Base-by-base conservation (phyloP, 2,113 vertebrate species). In the Datnioides undecimradiatus region DNA sequence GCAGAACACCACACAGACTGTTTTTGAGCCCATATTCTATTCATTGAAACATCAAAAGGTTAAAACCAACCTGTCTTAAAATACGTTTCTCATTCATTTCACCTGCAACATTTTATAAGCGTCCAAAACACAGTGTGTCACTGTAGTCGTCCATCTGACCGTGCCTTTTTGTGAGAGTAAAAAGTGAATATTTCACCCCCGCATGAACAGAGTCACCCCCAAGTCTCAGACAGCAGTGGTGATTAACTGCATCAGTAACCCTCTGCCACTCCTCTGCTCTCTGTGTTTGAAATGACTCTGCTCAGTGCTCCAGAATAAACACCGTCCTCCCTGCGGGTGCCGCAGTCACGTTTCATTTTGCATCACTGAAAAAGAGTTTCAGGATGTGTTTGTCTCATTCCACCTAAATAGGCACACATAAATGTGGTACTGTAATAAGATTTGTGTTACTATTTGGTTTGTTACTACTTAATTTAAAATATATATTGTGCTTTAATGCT, bases 191-290 rank as follows among this genome's bases (percentile, higher is more conserved):
- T 19, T 57, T 46, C 21, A 59, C 13, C 29, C 29, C 41, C 25
- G 21, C 31, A 34, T 57, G 14, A 38, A 9, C 19, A 3, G n/a
- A 8, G 65, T 25, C 36, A n/a, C 36, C 49, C 16, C 6, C 10
- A 57, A 21, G 4, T 43, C 25, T 59, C 29, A 45, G 52, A 29
- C 68, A 58, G 40, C 54, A 59, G 38, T 38, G 7, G 19, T 58
- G 52, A 45, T 58, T 58, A 71, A 9, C 19, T 57, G 52, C 52
- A 71, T 72, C 69, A 73, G 29, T 48, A 51, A 54, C 36, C 13
- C 13, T 23, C 25, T 25, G 25, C 64, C 16, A 19, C 31, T 59
- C 41, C 23, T 38, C 48, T 13, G 40, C 23, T 21, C 6, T 34
- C 66, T 41, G 4, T 5, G 29, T 59, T 45, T 43, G 38, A 71